These are phyloP conservation scores for Emys orbicularis DNA, from an alignment of 2,797 vertebrate species.

Conservation along the genomic window DNA sequence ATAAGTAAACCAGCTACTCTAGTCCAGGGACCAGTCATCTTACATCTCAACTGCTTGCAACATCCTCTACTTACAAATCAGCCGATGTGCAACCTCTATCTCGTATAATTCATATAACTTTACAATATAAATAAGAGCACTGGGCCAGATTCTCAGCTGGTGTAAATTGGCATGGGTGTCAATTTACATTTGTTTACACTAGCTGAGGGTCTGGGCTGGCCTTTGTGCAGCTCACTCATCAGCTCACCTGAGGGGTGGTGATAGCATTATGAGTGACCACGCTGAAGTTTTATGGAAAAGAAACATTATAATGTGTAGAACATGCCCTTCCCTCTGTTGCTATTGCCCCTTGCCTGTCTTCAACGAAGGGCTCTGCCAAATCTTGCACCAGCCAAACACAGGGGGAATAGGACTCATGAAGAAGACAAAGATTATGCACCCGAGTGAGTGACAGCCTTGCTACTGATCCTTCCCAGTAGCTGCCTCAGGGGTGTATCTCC, in stretches of 20 bases:
- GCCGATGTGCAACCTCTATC: background rate
- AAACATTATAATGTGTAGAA: no score
- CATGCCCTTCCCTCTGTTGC: no score
- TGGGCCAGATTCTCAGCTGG: background rate
- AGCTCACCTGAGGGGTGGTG: background rate
- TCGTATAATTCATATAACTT: background rate
- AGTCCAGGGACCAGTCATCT: background rate
- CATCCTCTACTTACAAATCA: background rate
- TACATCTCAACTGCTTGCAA: background rate
- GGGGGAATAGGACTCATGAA: no score
- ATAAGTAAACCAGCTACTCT: background rate
- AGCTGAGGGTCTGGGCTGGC: accelerated
- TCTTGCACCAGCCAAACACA: no score
- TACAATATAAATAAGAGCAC: background rate
- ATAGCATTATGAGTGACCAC: no score
- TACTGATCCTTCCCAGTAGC: no score
- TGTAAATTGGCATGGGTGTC: background rate
- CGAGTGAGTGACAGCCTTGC: no score
- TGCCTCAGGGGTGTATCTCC: no score
- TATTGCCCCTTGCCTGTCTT: no score
- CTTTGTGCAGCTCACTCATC: background rate
- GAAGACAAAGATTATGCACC: no score
- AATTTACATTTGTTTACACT: background rate
- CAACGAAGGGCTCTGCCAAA: no score
- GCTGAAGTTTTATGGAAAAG: no score